Base-by-base conservation (phyloP, 2,113 vertebrate genomes). In the Brachyhypopomus occidentalis region DNA sequence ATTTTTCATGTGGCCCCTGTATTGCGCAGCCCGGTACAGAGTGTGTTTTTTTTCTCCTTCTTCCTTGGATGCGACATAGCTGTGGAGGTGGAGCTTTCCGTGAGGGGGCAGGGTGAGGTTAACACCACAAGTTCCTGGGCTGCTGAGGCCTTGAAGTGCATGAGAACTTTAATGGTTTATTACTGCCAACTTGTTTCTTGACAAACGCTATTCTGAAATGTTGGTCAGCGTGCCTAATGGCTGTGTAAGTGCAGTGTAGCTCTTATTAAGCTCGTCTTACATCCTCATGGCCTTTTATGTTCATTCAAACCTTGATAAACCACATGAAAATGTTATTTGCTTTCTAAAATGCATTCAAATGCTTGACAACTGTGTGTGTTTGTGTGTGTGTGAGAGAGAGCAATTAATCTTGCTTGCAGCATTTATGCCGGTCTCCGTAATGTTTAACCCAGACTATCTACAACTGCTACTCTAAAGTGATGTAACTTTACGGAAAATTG, bases 1-100 rank as follows among this genome's bases (percentile, higher is more conserved):
- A 90, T 91, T 85, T 89, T 92, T 90, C 16, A 92, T 91, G 88
- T 72, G 72, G 66, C 79, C 84, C 76, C 59, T 84, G 78, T 88
- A 89, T 91, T 89, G 88, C 84, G 85, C 81, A 71, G 64, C 87
- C 72, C 41, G 9, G 41, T 63, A 79, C 71, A 75, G 69, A 34
- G 38, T 30, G 45, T 30, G 19, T 73, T 64, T n/a, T 36, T 12
- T 2, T 52, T 52, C 45, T 14, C 12, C 45, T 52, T 52, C 45
- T 14, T 52, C 12, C 8, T 52, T 14, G 8, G 45, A 8, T 52
- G 36, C 34, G 38, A 70, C 66, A 70, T 20, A 20, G 38, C 20
- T n/a, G 36, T 9, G 3, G 9, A 41, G 64, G 64, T 19, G 64
- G 19, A n/a, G 36, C 34, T 36, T 17, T 19, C 64, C 36, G 34